These are phyloP conservation scores for Zaprionus taronus DNA, from an alignment of 1,140 invertebrate species.

Conservation along the genomic window DNA sequence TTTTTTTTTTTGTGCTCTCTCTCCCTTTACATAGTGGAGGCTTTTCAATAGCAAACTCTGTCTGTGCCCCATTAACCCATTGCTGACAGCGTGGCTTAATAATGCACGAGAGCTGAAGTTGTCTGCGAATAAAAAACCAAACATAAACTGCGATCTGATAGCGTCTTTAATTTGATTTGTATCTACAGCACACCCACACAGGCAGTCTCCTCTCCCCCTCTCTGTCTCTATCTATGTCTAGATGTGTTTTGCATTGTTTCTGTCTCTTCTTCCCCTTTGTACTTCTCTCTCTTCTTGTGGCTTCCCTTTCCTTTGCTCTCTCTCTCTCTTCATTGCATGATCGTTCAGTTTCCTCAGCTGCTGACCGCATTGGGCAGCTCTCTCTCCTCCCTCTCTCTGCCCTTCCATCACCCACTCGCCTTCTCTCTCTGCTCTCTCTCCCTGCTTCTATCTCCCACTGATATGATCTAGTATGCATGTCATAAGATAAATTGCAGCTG, in stretches of 20 bases:
- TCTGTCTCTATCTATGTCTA: background rate
- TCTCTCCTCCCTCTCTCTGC: background rate
- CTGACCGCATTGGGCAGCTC: background rate
- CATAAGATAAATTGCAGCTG: slow-evolving; percentile 32
- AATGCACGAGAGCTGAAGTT: background rate
- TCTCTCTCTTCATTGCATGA: background rate
- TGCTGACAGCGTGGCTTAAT: background rate
- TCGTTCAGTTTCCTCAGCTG: background rate
- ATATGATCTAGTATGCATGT: slow-evolving; percentile 15
- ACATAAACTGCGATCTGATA: background rate
- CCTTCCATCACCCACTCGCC: too few relatives aligned
- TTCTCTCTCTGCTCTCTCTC: background rate
- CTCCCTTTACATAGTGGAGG: background rate
- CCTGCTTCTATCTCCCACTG: background rate
- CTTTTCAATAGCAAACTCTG: background rate
- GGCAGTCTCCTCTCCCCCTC: background rate
- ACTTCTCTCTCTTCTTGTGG: background rate
- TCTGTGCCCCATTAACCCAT: background rate
- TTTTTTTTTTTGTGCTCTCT: background rate
- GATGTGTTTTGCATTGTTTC: too few relatives aligned
- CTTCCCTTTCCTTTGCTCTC: background rate
- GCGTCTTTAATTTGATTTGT: background rate
- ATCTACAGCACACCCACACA: background rate
- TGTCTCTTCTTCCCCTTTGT: background rate
- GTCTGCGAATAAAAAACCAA: background rate